Evolutionary conservation across 2,888 invertebrate species (phyloP).

Genomic region (Hermaeophaga mercurialis): DNA sequence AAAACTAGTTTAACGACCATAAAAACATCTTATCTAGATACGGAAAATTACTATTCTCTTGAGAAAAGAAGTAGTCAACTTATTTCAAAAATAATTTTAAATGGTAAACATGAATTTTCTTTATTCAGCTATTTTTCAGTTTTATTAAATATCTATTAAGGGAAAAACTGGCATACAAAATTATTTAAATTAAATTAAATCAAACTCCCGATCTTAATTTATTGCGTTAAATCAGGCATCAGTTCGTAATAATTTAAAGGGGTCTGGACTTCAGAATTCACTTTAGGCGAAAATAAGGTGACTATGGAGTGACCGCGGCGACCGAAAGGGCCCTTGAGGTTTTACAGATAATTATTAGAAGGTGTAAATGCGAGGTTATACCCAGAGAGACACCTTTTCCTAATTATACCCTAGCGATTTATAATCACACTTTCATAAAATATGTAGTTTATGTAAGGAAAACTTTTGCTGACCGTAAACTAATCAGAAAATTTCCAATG

Average conservation of each 20-base stretch:
- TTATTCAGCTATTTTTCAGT: too few relatives aligned
- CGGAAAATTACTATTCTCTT: too few relatives aligned
- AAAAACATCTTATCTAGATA: too few relatives aligned
- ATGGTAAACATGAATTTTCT: too few relatives aligned
- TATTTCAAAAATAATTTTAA: too few relatives aligned
- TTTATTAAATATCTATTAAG: too few relatives aligned
- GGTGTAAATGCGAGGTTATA: conserved; percentile 43
- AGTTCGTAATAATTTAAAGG: not conserved
- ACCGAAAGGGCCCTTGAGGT: conserved; percentile 41
- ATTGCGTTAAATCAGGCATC: too few relatives aligned
- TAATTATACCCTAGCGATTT: conserved; percentile 40
- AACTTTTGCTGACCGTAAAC: conserved; percentile 10
- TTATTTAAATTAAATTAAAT: too few relatives aligned
- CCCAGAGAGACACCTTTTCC: conserved; percentile 39
- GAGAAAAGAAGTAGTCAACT: too few relatives aligned
- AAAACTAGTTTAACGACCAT: too few relatives aligned
- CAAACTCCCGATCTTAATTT: too few relatives aligned
- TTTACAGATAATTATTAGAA: conserved; percentile 44
- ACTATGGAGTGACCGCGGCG: conserved; percentile 39
- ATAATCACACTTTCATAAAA: conserved; percentile 31
- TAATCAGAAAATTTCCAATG: conserved; percentile 4
- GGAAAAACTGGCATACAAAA: too few relatives aligned
- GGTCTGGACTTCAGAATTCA: not conserved
- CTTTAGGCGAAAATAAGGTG: conserved; percentile 22
- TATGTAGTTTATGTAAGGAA: conserved; percentile 15